phyloP scores from a whole-genome alignment of 2,797 vertebrate species.

The Gymnoscopelus microlampas region DNA sequence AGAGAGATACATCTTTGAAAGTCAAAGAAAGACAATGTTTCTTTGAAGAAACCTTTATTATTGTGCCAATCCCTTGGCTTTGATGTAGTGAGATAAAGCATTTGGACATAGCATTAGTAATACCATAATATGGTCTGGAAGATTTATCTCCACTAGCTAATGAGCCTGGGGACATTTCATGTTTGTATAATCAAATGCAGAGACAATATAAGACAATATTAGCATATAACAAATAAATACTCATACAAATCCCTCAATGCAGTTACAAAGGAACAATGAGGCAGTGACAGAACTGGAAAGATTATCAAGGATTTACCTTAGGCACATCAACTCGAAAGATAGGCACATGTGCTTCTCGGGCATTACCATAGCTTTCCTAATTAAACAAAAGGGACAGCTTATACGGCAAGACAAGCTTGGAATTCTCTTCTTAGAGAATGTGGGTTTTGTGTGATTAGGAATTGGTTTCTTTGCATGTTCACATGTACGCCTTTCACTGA shows the following conservation, averaged over 20 bases:
- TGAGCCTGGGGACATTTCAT: slow-evolving; percentile 75
- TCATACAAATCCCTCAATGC: slow-evolving; percentile 46
- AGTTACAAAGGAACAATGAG: slow-evolving; percentile 57
- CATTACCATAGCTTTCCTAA: slow-evolving; percentile 26
- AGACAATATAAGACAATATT: slow-evolving; percentile 73
- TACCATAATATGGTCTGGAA: slow-evolving; percentile 61
- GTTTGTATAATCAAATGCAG: slow-evolving; percentile 70
- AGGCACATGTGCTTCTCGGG: slow-evolving; percentile 19
- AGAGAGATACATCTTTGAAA: slow-evolving; percentile 60
- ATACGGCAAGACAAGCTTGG: slow-evolving; percentile 7
- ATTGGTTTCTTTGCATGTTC: not conserved
- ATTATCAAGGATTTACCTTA: slow-evolving; percentile 62
- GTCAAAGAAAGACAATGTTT: slow-evolving; percentile 63
- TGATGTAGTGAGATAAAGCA: slow-evolving; percentile 73
- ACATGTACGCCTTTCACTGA: not conserved
- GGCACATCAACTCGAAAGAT: slow-evolving; percentile 31
- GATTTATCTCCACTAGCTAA: slow-evolving; percentile 76
- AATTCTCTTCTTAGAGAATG: slow-evolving; percentile 8
- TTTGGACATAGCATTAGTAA: slow-evolving; percentile 68
- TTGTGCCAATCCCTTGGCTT: slow-evolving; percentile 71
- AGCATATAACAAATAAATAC: slow-evolving; percentile 70
- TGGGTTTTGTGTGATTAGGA: slow-evolving; percentile 1
- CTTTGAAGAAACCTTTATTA: slow-evolving; percentile 64
- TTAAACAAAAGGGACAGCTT: slow-evolving; percentile 23
- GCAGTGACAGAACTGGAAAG: slow-evolving; percentile 52